A percentile compares a stretch with the other conserved stretches of the same genome.
phyloP scores from a whole-genome alignment of 2,888 invertebrate genomes.

The Cynaeus angustus region DNA sequence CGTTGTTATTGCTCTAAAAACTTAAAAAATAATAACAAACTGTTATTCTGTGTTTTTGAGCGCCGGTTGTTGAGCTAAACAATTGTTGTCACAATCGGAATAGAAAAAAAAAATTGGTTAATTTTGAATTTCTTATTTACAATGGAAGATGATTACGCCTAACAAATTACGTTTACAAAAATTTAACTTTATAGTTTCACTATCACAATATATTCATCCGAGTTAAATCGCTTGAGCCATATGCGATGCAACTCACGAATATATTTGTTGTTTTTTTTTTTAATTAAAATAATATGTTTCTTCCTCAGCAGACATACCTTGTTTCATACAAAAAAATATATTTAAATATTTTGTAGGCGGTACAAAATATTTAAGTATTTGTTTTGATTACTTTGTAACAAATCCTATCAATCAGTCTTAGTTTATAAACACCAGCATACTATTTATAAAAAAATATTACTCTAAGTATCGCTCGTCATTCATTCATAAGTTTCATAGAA shows the following conservation, averaged over 20 bases:
- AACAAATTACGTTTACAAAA: conserved; percentile 56
- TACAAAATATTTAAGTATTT: conserved; percentile 49
- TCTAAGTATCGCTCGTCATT: conserved; percentile 61
- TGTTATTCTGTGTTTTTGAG: conserved; percentile 8
- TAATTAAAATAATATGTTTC: conserved; percentile 17
- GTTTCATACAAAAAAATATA: conserved; percentile 47
- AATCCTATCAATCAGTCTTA: conserved; percentile 69
- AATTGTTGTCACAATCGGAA: conserved; percentile 48
- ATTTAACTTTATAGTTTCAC: conserved; percentile 47
- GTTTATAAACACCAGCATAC: conserved; percentile 62
- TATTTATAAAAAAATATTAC: conserved; percentile 68
- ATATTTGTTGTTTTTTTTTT: conserved; percentile 43
- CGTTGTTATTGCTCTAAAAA: conserved; percentile 6
- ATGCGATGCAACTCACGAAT: conserved; percentile 57
- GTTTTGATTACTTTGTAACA: conserved; percentile 61
- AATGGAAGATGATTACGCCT: conserved; percentile 55
- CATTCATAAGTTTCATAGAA: conserved; percentile 55
- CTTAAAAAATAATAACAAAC: conserved; percentile 14
- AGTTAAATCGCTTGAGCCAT: conserved; percentile 62
- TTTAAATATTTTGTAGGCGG: conserved; percentile 45
- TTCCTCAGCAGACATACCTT: conserved; percentile 37
- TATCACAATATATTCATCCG: conserved; percentile 55
- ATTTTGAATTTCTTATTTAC: conserved; percentile 51
- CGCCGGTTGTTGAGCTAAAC: conserved; percentile 52
- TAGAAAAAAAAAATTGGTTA: conserved; percentile 40